Base-by-base conservation (phyloP, 1,140 invertebrate genomes). In the Hermetia illucens region DNA sequence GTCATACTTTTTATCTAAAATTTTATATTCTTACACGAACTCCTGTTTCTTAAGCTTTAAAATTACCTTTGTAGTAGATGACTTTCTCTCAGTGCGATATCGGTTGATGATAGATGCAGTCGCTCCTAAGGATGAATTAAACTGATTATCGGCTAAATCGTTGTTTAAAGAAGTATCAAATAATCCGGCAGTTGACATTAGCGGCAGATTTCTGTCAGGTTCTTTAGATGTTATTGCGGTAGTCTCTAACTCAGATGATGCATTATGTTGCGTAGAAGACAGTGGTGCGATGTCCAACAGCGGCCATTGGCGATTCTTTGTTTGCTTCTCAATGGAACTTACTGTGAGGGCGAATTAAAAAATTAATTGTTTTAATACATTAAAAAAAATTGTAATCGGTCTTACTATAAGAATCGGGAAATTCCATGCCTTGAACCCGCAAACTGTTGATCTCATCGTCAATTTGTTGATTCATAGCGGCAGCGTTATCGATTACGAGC, bases 381-480 rank as follows among this genome's bases (percentile, higher is more conserved):
- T 25, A 8, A 8, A 8, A 25, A 8, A 8, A 25, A 8, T 25
- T 25, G 24, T 25, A n/a, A 31, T 27, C n/a, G 29, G 2, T 39
- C 50, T 45, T 49, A 61, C 58, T 60, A 39, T 61, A 61, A 16
- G 58, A 61, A 44, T 60, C 58, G 34, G 58, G 58, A 46, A 60
- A 60, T 20, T 60, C 55, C 15, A 50, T 38, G 70, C 71, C 53
- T 72, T 75, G 38, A 69, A 69, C 50, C 57, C 68, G 50, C 78
- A 77, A 53, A 80, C 76, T 65, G 77, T 79, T 55, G 79, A 82
- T 60, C 85, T 82, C 62, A 79, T 87, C 36, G 84, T 90, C 41
- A 83, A 90, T 49, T 85, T 92, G 60, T 83, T 92, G 51, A 90
- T 81, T 49, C 87, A 66, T 41, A 76, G 88, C 42, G 75, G 80